Evolutionary conservation across 1,140 invertebrate genomes (phyloP).

Genomic region (Cydia splendana): DNA sequence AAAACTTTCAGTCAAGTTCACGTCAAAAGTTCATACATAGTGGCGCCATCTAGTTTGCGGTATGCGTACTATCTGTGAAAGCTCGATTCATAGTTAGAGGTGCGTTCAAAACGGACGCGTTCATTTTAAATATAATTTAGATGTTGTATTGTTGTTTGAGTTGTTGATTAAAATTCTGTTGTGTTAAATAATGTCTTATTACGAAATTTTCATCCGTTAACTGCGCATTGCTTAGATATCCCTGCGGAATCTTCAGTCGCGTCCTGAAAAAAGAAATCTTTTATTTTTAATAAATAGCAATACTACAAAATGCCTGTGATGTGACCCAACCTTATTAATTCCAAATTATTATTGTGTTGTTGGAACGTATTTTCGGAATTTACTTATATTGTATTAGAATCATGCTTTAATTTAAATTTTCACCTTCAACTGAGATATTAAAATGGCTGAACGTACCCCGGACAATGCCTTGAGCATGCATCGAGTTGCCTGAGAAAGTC

Average conservation of each 20-base stretch:
- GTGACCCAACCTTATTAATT: too few species aligned
- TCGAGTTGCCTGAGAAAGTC: conserved; percentile 53
- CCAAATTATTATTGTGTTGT: too few species aligned
- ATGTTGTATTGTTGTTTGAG: conserved; percentile 54
- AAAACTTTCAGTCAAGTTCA: conserved; percentile 74
- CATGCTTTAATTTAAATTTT: background rate
- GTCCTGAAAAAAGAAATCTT: conserved; percentile 37
- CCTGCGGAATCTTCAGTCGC: background rate
- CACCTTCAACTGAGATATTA: background rate
- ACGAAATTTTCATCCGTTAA: conserved; percentile 57
- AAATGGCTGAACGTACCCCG: conserved; percentile 41
- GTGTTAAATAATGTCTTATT: conserved; percentile 57
- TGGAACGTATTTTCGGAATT: background rate
- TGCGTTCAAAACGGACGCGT: conserved; percentile 53
- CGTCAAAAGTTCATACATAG: conserved; percentile 75
- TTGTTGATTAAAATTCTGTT: conserved; percentile 54
- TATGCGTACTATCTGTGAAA: conserved; percentile 58
- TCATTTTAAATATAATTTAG: conserved; percentile 52
- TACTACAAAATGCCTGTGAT: background rate
- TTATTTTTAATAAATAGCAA: background rate
- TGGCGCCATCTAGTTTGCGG: conserved; percentile 65
- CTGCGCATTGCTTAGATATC: conserved; percentile 40
- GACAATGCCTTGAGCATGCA: conserved; percentile 48
- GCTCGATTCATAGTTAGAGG: conserved; percentile 63
- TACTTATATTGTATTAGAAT: background rate